Base-by-base conservation (phyloP, 2,888 invertebrate genomes). In the Hermaeophaga mercurialis region DNA sequence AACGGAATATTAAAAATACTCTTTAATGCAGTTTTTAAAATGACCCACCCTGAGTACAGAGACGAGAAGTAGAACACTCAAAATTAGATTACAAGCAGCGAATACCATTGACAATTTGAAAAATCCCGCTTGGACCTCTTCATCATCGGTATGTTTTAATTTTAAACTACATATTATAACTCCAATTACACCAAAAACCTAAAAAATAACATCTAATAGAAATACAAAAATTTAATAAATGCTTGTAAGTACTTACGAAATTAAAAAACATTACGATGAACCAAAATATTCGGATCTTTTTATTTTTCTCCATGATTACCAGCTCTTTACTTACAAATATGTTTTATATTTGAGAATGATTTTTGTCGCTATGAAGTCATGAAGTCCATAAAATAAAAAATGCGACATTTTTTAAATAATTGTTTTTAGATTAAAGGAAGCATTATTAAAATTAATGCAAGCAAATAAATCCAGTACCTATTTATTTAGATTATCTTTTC, bases 101-200 rank as follows among this genome's bases (percentile, higher is more conserved):
- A 73, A 73, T 14, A 64, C 61, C 66, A 73, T 70, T 7, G 73
- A 73, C 17, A 73, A 56, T 64, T 72, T 69, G 47, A 71, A 72
- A 50, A 71, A 71, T 19, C 66, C 66, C n/a, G 63, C 63, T 46
- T 64, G 65, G 6, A 66, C 64, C 15, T 69, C 60, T 59, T 67
- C 67, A 36, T 67, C 59, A n/a, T 69, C 69, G 11, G 66, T 56
- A 28, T 69, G 63, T 48, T 62, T 62, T 22, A 72, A 50, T 62
- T 71, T 71, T 15, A 71, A 46, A 33, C 63, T 70, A 54, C 71
- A 71, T 22, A 69, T 68, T 45, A 70, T 57, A 11, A 71, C 64
- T 6, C 72, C 72, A 22, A 65, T 66, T 8, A 72, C 64, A 12
- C 71, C 72, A 54, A 71, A 71, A 14, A 71, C 56, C 72, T 72